Evolutionary conservation across 2,888 invertebrate genomes (phyloP).

Genomic region (Drosophila ezoana): DNA sequence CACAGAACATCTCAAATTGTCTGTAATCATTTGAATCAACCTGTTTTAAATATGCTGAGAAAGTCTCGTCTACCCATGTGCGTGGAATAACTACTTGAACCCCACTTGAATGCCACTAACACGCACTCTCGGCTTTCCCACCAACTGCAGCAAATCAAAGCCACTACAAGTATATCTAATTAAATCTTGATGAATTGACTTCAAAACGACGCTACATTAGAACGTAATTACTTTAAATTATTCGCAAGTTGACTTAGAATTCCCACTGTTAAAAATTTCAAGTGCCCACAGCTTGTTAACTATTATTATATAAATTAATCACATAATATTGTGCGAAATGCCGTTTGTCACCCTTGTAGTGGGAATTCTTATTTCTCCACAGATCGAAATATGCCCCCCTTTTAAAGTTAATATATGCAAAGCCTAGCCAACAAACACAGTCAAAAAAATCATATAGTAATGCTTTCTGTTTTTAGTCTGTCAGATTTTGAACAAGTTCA

Average conservation of each 20-base stretch:
- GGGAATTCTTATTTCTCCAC: too few relatives aligned
- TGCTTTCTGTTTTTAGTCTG: too few relatives aligned
- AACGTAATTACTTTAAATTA: conserved; percentile 34
- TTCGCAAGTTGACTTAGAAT: neutral
- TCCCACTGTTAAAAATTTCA: neutral
- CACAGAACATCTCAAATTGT: conserved; percentile 35
- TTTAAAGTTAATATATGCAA: too few relatives aligned
- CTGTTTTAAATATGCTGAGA: conserved; percentile 71
- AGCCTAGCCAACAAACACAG: too few relatives aligned
- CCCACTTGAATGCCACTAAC: conserved; percentile 12
- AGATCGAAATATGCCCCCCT: too few relatives aligned
- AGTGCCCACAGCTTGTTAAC: neutral
- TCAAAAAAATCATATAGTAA: too few relatives aligned
- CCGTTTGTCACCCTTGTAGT: too few relatives aligned
- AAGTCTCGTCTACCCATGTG: conserved; percentile 36
- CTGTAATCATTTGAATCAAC: conserved; percentile 69
- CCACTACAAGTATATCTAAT: conserved; percentile 30
- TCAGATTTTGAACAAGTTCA: too few relatives aligned
- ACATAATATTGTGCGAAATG: too few relatives aligned
- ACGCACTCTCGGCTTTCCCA: conserved; percentile 43
- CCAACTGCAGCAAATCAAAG: conserved; percentile 29
- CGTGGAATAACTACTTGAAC: conserved; percentile 29
- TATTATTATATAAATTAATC: too few relatives aligned
- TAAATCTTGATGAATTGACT: conserved; percentile 34
- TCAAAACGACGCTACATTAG: conserved; percentile 30